Conservation (phyloP, 2,113 vertebrate species). For the Nicator chloris region DNA sequence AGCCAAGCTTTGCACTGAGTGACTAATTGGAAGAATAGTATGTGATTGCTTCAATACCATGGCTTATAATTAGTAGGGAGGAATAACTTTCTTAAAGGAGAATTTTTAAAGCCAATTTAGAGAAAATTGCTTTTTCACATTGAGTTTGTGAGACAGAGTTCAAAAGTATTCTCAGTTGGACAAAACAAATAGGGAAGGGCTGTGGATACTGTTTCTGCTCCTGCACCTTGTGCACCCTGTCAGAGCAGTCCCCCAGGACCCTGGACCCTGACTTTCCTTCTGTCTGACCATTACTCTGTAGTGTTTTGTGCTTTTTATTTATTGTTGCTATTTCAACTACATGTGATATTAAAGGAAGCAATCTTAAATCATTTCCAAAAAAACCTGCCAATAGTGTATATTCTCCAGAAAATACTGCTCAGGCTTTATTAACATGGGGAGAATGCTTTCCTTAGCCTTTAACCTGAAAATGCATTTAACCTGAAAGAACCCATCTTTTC, state of each 20-base stretch:
- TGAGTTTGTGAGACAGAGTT: background rate
- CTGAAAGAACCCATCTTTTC: background rate
- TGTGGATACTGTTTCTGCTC: background rate
- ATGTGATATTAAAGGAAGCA: background rate
- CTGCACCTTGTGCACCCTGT: background rate
- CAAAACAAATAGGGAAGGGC: background rate
- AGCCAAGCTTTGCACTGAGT: background rate
- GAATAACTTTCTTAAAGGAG: background rate
- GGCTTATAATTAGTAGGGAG: background rate
- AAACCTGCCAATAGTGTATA: fast-evolving
- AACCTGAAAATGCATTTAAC: background rate
- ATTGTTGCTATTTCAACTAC: background rate
- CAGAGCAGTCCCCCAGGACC: background rate
- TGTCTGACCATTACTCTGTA: background rate
- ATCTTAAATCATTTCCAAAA: background rate
- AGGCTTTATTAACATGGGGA: background rate
- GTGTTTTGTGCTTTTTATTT: background rate
- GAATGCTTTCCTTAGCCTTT: background rate
- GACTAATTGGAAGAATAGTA: background rate
- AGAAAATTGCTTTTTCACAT: background rate
- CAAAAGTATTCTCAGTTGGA: background rate
- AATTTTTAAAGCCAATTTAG: background rate
- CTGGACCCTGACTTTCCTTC: background rate
- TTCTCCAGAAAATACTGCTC: background rate
- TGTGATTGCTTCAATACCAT: background rate